Evolutionary conservation across 2,888 invertebrate genomes (phyloP), one percentile per base, ranked within the genome.

Genomic region (Panzeria rudis): DNA sequence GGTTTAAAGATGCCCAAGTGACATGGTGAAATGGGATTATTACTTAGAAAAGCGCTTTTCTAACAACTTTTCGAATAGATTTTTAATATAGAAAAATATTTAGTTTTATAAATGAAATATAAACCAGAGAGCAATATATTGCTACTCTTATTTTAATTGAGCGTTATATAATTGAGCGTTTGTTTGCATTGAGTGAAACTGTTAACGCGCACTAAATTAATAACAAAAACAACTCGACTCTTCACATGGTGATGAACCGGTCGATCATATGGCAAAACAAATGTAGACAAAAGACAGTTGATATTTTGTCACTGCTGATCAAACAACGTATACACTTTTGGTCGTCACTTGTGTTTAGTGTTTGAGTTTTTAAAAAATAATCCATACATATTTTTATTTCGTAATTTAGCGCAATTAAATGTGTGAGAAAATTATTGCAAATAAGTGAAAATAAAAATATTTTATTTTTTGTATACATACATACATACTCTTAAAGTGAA

Each of bases 221-320:
- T 25, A 54, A 38, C 17, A 41, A 75, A 69, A 59, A 17, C 35
- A 25, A 52, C 66, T 68, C 72, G 61, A 52, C 20, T 71, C 47
- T 72, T 29, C 35, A 38, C 20, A 38, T 50, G 66, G 38, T 56
- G 61, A 62, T 77, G 73, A 68, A 52, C 8, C 35, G 79, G 50
- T 15, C 41, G 79, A 80, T 77, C 81, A 75, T 47, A 77, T 75
- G 50, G 77, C 72, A 66, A 83, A 76, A 75, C 78, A 76, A 81
- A 41, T 35, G 62, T 32, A 79, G 69, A 73, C 64, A 73, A 66
- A 64, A 68, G 71, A 68, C 83, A 86, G 86, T 86, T 83, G 83
- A 80, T 85, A 71, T 77, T 83, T 86, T 83, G 79, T 80, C 85
- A 76, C 76, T 76, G 76, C 52, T 77, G 76, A 72, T 80, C 23